These are phyloP conservation scores for Hypercompe scribonia DNA, from an alignment of 2,888 invertebrate genomes.

Conservation along the genomic window DNA sequence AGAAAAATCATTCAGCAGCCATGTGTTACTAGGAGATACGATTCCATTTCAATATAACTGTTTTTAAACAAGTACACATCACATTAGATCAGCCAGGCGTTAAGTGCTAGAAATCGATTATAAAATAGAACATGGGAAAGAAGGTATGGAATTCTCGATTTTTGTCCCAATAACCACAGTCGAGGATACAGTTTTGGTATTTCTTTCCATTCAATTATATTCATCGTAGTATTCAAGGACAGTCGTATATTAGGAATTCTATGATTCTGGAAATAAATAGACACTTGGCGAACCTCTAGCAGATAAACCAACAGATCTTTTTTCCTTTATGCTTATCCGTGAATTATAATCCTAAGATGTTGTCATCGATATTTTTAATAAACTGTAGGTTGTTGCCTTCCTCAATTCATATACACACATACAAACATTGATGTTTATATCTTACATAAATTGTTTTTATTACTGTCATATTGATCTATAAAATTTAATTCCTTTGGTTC, in stretches of 20 bases:
- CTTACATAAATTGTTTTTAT: neutral
- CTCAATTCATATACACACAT: neutral
- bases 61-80: neutral
- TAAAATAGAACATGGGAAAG: neutral
- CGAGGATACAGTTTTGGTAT: neutral
- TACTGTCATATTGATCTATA: neutral
- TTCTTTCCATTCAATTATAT: neutral
- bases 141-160: neutral
- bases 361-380: neutral
- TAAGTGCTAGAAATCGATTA: neutral
- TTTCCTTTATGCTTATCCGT: neutral
- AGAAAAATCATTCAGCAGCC: conserved; percentile 56
- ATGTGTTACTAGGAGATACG: conserved; percentile 2
- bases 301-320: neutral
- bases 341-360: neutral
- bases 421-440: neutral
- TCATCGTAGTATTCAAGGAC: neutral
- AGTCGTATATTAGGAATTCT: neutral
- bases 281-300: neutral
- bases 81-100: neutral
- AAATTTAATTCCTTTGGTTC: neutral
- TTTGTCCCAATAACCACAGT: neutral
- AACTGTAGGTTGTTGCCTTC: neutral
- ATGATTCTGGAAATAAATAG: neutral
- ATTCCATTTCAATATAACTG: neutral